Conservation (phyloP, 2,888 invertebrate species). For the Drosophila flavopinicola region DNA sequence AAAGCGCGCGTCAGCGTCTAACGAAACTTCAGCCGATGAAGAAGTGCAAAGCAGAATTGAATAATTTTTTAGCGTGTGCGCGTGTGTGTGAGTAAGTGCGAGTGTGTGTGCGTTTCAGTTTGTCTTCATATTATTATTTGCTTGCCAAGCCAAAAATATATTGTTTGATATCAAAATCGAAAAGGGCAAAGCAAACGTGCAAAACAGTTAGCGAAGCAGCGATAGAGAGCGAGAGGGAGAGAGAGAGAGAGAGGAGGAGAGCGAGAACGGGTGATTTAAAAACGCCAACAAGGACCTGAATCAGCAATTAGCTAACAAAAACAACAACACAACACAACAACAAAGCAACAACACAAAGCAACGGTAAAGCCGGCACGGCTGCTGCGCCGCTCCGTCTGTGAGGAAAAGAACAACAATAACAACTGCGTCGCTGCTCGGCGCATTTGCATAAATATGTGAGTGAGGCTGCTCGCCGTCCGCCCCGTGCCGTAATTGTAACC, state of each 20-base stretch:
- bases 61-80: constrained; percentile 61
- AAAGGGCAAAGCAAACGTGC: constrained; percentile 49
- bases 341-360: constrained; percentile 4
- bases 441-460: constrained; percentile 67
- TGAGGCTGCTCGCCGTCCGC: constrained; percentile 26
- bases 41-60: constrained; percentile 70
- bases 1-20: constrained; percentile 49
- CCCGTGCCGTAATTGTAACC: background rate
- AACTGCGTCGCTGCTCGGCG: constrained; percentile 30
- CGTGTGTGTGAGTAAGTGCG: constrained; percentile 27
- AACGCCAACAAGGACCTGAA: constrained; percentile 30
- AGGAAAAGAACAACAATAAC: constrained; percentile 4
- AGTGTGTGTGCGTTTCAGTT: constrained; percentile 16
- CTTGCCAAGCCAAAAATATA: constrained; percentile 52
- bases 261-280: constrained; percentile 9
- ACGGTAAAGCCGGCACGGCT: constrained; percentile 35
- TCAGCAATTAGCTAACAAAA: constrained; percentile 53
- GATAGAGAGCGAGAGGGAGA: constrained; percentile 1
- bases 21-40: constrained; percentile 59
- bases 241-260: background rate
- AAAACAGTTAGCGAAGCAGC: constrained; percentile 52
- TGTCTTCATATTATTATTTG: constrained; percentile 37
- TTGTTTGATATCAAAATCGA: constrained; percentile 56
- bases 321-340: constrained; percentile 20
- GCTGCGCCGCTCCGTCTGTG: too few species aligned